phyloP scores from a whole-genome alignment of 1,140 invertebrate species.

The Melitaea cinxia region DNA sequence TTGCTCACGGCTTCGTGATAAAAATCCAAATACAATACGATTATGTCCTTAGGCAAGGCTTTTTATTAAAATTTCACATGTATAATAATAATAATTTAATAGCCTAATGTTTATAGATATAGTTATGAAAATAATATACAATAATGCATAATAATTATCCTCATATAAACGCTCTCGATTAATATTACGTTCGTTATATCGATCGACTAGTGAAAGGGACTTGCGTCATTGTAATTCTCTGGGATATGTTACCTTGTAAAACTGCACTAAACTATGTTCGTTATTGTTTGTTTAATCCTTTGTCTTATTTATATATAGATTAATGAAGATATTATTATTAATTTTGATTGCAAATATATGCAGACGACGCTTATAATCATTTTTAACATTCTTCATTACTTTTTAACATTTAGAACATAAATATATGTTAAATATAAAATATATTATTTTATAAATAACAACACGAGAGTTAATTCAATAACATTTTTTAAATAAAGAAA shows the following conservation, averaged over 20 bases:
- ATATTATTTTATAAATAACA: no score
- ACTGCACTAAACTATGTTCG: conserved; percentile 8
- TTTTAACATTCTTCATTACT: no score
- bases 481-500: no score
- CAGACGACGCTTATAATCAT: no score
- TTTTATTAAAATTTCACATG: not conserved
- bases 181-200: conserved; percentile 33
- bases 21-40: no score
- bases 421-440: no score
- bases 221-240: conserved; percentile 59
- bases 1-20: no score
- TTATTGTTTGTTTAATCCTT: conserved; percentile 13
- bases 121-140: not conserved
- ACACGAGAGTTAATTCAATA: no score
- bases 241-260: conserved; percentile 40
- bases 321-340: no score
- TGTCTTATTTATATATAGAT: conserved; percentile 13
- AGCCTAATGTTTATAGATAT: not conserved
- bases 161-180: conserved; percentile 23
- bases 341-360: no score
- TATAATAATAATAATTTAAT: not conserved
- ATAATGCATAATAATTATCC: not conserved
- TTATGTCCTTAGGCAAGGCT: no score
- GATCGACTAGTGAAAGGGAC: conserved; percentile 65
- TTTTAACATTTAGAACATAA: no score